phyloP scores from a whole-genome alignment of 1,140 invertebrate species.

The Rhopalosiphum maidis region DNA sequence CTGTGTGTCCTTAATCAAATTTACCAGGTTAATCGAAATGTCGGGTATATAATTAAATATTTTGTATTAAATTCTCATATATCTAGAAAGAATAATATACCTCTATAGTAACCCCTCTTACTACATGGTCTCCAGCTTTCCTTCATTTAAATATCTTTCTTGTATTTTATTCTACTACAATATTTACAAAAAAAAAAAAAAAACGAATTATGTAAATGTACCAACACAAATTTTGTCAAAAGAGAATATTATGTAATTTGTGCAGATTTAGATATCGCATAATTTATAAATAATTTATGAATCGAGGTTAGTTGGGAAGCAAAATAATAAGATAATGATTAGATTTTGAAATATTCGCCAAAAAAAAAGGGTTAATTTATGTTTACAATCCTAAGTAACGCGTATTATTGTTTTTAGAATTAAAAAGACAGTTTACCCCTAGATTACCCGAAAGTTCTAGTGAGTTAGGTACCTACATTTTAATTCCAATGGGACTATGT shows the following conservation, averaged over 20 bases:
- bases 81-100: background rate
- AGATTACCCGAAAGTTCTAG: background rate
- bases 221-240: background rate
- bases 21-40: no score
- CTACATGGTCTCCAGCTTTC: background rate
- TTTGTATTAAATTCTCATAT: background rate
- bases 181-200: no score
- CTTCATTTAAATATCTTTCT: background rate
- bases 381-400: background rate
- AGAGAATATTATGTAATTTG: background rate
- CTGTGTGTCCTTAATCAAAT: no score
- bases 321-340: background rate
- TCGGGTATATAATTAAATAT: no score
- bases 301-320: background rate
- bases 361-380: background rate
- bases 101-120: rapidly evolving
- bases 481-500: background rate
- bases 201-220: background rate
- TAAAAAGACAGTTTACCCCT: background rate
- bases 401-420: background rate
- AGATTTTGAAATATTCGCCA: background rate
- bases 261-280: background rate
- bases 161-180: background rate
- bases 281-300: background rate
- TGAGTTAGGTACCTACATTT: background rate